Base-by-base conservation (phyloP, 2,113 vertebrate genomes). In the Phainopepla nitens region DNA sequence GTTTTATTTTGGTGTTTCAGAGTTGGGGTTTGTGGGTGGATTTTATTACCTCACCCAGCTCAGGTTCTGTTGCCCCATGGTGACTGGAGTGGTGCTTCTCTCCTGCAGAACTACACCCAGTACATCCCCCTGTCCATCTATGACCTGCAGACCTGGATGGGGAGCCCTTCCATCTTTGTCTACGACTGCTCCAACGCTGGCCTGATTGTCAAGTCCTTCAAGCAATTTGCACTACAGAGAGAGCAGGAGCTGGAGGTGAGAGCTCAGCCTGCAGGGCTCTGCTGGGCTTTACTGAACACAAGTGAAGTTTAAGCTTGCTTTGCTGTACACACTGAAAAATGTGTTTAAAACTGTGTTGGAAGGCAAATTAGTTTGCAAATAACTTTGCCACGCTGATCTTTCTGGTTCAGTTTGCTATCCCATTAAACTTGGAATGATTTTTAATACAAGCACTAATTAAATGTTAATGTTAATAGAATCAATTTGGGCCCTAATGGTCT, bases 131-230 rank as follows among this genome's bases (percentile, higher is more conserved):
- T 99, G 66, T 99, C 99, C 73, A 98, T 99, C 58, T 99, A 99
- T 5, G 99, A 99, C 98, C 98, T 99, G 94, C 99, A 99, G 97
- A 99, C 99, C 0, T 99, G 99, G 99, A 99, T 99, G 99, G 99
- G 99, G 71, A 99, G 99, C 71, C 99, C 99, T 11, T 99, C 99
- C 69, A 99, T 99, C 51, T 99, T 99, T 2, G 99, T 99, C 58
- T 99, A 99, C 3, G 99, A 99, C 90, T 99, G 99, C 98, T 99
- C 99, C 93, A 99, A 99, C 4, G 99, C 99, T 0, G 99, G 99
- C 71, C 99, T 99, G 77, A 99, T 99, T 12, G 99, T 99, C 98
- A 99, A 99, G 97, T 99, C 99, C 3, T 99, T 99, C 96, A 99
- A 99, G 76, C 99, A 99, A 96, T 99, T 99, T 47, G 99, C 99